Evolutionary conservation across 2,113 vertebrate species (phyloP).

Genomic region (Ranitomeya imitator): DNA sequence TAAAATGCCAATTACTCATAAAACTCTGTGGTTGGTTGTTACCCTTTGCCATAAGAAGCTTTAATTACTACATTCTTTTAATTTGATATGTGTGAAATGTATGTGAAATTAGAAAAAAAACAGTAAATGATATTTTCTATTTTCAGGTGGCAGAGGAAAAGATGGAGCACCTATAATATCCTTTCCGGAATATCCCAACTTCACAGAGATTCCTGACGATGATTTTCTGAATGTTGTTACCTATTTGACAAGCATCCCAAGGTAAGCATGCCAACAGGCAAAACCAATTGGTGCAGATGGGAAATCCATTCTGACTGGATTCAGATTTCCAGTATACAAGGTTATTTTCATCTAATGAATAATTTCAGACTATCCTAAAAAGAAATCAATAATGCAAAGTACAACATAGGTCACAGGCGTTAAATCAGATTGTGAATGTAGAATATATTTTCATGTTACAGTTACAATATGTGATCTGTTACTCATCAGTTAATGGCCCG

Average conservation of each 20-base stretch:
- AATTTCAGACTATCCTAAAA: neutral
- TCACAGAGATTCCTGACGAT: conserved; percentile 87
- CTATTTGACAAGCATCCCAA: conserved; percentile 93
- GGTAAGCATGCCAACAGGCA: conserved; percentile 68
- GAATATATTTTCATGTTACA: no score
- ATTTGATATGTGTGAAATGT: neutral
- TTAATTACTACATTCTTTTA: neutral
- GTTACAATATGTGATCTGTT: no score
- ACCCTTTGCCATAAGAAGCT: no score
- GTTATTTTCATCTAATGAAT: neutral
- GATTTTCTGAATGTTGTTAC: conserved; percentile 93
- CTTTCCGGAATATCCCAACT: conserved; percentile 87
- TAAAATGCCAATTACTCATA: no score
- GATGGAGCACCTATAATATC: conserved; percentile 93
- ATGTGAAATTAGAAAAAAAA: neutral
- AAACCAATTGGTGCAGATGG: neutral
- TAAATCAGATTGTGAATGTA: no score
- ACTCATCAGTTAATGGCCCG: no score
- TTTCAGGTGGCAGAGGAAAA: conserved; percentile 88
- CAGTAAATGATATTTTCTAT: conserved; percentile 13
- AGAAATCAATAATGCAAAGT: no score
- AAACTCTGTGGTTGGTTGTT: no score
- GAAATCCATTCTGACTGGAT: neutral
- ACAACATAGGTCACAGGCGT: no score
- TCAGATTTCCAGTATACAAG: neutral